Evolutionary conservation across 2,888 invertebrate species (phyloP), one percentile per base, ranked within the genome.

Genomic region (Lypha dubia): DNA sequence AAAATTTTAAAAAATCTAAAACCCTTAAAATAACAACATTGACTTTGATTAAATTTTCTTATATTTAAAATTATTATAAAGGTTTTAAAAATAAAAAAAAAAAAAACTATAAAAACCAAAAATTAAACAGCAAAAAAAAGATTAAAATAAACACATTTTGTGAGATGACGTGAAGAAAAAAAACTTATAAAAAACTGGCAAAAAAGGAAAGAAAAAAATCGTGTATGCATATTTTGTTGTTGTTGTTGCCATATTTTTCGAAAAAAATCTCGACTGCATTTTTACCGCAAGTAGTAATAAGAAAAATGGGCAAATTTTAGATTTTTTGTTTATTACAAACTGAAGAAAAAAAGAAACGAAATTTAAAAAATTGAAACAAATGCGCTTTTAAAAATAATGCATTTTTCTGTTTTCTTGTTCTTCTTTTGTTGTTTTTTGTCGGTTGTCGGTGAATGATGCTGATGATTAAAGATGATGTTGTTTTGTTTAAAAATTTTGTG

Each of bases 401-500:
- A 70, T 35, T 62, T 81, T 75, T 68, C 75, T 51, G 53, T 46
- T 44, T 0, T 20, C 53, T 63, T 22, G 38, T 41, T 5, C 65
- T 77, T 38, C 13, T 38, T 38, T 35, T 77, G 3, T 49, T 60
- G 2, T 7, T 41, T 41, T 41, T 41, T n/a, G n/a, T n/a, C n/a
- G n/a, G n/a, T 46, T 60, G 68, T 79, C 71, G 58, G 65, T 35
- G 20, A 38, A 63, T 41, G 28, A 32, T 44, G 35, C n/a, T 56
- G 35, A 53, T 62, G 62, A 51, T 62, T 7, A 53, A 24, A 9
- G 9, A 7, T n/a, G 32, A 46, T 63, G 56, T 49, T 75, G 75
- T 76, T 82, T 76, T 82, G 56, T 82, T 76, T 82, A 60, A 75
- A 80, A 53, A 68, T 63, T 70, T 56, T 76, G 24, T 82, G 81